These are phyloP conservation scores for Limenitis camilla DNA, from an alignment of 2,888 invertebrate genomes.

Conservation along the genomic window DNA sequence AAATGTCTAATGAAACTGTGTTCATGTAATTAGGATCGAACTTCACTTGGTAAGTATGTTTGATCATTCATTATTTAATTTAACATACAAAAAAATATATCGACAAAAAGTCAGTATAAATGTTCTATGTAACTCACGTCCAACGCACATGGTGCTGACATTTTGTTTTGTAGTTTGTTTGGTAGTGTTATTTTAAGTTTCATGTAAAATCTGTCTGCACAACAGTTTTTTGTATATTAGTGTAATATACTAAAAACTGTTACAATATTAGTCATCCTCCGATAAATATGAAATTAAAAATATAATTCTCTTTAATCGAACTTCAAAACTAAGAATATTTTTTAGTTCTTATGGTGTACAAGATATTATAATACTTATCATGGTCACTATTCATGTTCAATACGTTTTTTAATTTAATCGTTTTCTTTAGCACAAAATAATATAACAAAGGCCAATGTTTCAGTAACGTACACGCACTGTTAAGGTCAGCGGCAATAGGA, in stretches of 20 bases:
- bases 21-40: too few species aligned
- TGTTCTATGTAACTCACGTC: background rate
- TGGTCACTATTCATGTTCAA: background rate
- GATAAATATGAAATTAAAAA: too few species aligned
- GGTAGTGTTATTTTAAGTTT: background rate
- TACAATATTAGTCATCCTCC: too few species aligned
- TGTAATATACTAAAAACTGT: too few species aligned
- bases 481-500: slow-evolving; percentile 24
- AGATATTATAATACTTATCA: background rate
- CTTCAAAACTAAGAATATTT: too few species aligned
- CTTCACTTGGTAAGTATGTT: too few species aligned
- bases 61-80: too few species aligned
- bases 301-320: too few species aligned
- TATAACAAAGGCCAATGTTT: slow-evolving; percentile 10
- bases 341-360: too few species aligned
- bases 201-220: background rate
- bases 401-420: background rate
- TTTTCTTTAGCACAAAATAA: background rate
- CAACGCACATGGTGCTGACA: background rate
- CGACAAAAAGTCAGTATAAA: background rate
- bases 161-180: background rate
- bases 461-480: slow-evolving; percentile 14
- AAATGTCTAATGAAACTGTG: too few species aligned
- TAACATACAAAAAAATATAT: too few species aligned
- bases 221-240: background rate